These are phyloP conservation scores for Nannoperca obscura DNA, from an alignment of 2,797 vertebrate genomes.

Conservation along the genomic window DNA sequence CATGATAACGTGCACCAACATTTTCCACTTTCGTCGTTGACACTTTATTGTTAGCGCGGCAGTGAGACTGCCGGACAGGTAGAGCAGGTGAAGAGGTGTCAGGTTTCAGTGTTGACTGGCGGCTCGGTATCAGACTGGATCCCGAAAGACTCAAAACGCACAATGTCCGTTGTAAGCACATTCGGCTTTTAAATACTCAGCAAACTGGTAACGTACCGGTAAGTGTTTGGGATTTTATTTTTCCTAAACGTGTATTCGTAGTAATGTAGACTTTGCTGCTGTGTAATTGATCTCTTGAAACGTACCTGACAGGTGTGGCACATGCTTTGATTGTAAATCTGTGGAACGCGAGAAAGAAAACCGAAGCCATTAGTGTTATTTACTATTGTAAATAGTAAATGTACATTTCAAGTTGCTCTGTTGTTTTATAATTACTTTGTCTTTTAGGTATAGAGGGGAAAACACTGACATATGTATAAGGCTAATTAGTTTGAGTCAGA, in stretches of 20 bases:
- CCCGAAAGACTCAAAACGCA: slow-evolving; percentile 17
- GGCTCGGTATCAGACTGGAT: neutral
- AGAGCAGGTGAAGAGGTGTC: slow-evolving; percentile 73
- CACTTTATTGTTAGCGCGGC: neutral
- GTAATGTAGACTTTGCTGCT: neutral
- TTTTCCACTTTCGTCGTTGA: neutral
- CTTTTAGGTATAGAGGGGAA: neutral
- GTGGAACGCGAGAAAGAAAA: neutral
- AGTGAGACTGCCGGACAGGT: slow-evolving; percentile 62
- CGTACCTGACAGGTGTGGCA: slow-evolving; percentile 47
- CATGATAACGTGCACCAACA: too few species aligned
- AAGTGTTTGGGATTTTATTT: slow-evolving; percentile 7
- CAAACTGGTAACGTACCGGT: slow-evolving; percentile 37
- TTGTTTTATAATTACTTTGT: neutral
- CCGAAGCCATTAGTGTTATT: neutral
- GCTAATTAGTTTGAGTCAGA: neutral
- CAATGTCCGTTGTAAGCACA: neutral
- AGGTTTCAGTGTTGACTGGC: slow-evolving; percentile 52
- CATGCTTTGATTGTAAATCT: slow-evolving; percentile 18
- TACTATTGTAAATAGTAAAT: neutral
- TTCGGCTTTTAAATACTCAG: too few species aligned
- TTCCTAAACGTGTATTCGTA: rapidly evolving
- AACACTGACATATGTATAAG: neutral
- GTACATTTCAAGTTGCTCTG: neutral
- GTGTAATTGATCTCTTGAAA: neutral